phyloP scores from a whole-genome alignment of 2,113 vertebrate genomes.

The Dolichotis patagonum region DNA sequence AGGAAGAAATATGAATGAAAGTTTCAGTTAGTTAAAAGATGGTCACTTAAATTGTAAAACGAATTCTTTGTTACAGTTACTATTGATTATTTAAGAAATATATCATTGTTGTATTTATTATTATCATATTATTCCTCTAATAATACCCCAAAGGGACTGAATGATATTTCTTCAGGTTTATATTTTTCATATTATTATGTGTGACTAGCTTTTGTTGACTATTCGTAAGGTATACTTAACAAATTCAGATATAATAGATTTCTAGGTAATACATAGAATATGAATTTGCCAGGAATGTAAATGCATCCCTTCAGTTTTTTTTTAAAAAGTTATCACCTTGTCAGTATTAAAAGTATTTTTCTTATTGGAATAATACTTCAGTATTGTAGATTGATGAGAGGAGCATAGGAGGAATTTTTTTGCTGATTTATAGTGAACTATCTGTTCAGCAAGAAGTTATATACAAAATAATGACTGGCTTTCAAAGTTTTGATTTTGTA shows the following conservation, averaged over 20 bases:
- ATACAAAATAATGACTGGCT: background rate
- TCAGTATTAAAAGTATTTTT: background rate
- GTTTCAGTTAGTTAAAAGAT: background rate
- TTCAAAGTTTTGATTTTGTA: background rate
- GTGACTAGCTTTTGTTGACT: slow-evolving; percentile 31
- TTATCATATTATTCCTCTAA: slow-evolving; percentile 24
- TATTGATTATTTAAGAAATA: slow-evolving; percentile 63
- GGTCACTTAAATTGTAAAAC: slow-evolving; percentile 11
- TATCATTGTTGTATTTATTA: background rate
- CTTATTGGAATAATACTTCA: background rate
- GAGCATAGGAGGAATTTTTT: background rate
- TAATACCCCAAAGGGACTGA: too few relatives aligned
- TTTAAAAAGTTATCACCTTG: background rate
- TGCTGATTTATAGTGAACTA: slow-evolving; percentile 23
- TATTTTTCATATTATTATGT: background rate
- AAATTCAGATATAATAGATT: slow-evolving; percentile 11
- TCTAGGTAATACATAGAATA: slow-evolving; percentile 1
- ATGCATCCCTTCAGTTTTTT: background rate
- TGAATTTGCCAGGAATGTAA: background rate
- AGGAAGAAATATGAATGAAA: background rate
- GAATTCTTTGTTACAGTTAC: background rate
- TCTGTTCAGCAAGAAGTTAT: background rate
- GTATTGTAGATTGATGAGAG: background rate
- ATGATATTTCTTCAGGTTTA: slow-evolving; percentile 54
- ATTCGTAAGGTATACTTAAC: slow-evolving; percentile 2